These are phyloP conservation scores for Dasyornis broadbenti DNA, from an alignment of 2,113 vertebrate species.

Conservation along the genomic window DNA sequence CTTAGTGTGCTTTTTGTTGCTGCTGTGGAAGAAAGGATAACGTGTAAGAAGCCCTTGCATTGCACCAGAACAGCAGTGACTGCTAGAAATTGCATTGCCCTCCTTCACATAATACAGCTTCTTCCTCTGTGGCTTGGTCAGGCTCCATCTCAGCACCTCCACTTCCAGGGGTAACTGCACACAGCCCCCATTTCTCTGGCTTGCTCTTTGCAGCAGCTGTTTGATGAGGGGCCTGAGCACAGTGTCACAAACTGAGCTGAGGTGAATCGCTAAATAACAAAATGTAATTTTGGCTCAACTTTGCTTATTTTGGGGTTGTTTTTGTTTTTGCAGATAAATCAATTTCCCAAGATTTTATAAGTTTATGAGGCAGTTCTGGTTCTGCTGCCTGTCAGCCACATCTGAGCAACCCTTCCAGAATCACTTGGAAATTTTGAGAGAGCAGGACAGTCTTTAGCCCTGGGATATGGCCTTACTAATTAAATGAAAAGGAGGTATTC, in stretches of 20 bases:
- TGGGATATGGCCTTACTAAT: not conserved
- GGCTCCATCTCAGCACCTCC: not conserved
- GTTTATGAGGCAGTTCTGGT: fast-evolving
- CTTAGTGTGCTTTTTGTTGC: not conserved
- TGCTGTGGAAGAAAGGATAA: not conserved
- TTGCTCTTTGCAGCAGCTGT: not conserved
- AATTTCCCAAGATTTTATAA: not conserved
- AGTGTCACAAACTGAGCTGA: not conserved
- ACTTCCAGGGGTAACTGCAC: not conserved
- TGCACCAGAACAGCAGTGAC: not conserved
- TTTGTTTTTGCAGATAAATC: not conserved
- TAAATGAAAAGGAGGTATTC: not conserved
- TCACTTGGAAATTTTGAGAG: not conserved
- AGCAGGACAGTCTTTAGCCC: not conserved
- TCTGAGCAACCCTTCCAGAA: not conserved
- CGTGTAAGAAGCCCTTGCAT: not conserved
- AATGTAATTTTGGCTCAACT: not conserved
- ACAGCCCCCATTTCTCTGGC: not conserved
- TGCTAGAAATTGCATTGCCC: not conserved
- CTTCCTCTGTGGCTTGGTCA: not conserved
- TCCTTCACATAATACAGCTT: not conserved
- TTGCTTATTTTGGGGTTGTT: not conserved
- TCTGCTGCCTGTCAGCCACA: not conserved
- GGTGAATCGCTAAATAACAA: not conserved
- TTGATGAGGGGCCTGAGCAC: not conserved